Conservation (phyloP, 2,888 invertebrate species). For the Tanypteryx hageni region DNA sequence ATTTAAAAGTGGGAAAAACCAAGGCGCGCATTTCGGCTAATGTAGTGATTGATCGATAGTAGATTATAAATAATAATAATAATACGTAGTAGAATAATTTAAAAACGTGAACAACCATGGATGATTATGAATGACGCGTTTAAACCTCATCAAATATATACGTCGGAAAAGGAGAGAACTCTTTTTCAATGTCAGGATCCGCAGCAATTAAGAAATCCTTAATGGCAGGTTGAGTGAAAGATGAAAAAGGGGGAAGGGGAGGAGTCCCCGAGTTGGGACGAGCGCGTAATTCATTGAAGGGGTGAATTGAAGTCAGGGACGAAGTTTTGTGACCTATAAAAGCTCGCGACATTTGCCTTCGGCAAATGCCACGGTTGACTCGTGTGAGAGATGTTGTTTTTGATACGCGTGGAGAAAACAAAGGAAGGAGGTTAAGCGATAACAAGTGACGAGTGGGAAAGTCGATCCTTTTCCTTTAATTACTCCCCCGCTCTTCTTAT, state of each 20-base stretch:
- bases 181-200: too few species aligned
- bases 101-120: too few species aligned
- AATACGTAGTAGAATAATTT: too few species aligned
- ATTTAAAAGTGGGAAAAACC: too few species aligned
- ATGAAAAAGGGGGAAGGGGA: background rate
- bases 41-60: too few species aligned
- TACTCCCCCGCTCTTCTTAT: background rate
- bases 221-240: too few species aligned
- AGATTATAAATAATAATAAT: too few species aligned
- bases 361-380: slow-evolving; percentile 6
- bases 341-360: background rate
- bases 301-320: slow-evolving; percentile 20
- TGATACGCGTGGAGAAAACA: background rate
- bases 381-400: slow-evolving; percentile 1
- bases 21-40: too few species aligned
- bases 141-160: too few species aligned
- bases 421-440: background rate
- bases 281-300: background rate
- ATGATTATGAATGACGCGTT: too few species aligned
- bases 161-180: too few species aligned
- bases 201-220: too few species aligned
- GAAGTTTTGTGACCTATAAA: slow-evolving; percentile 35
- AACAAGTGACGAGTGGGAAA: background rate
- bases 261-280: background rate
- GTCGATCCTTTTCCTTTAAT: background rate